Percentiles rank a stretch among this genome's conserved stretches.
Conservation (phyloP, 2,113 vertebrate species). For the Cyprinodon tularosa region DNA sequence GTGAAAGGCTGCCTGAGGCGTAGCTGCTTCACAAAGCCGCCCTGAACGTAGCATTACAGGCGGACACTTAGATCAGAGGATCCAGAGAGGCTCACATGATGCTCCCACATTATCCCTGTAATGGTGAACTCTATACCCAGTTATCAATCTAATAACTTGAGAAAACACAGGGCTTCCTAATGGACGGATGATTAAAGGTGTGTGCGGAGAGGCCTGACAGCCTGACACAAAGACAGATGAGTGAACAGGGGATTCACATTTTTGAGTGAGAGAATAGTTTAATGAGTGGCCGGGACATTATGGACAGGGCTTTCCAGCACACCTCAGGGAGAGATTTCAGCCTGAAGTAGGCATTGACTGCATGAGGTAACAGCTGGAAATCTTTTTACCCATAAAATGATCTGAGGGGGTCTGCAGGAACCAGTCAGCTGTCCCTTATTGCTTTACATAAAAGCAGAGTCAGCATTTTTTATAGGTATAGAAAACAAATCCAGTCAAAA, state of each 20-base stretch:
- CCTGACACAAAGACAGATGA: constrained; percentile 36
- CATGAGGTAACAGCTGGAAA: constrained; percentile 57
- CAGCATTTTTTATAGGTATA: background rate
- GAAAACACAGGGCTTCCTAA: constrained; percentile 30
- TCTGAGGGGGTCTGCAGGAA: background rate
- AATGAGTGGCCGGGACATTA: constrained; percentile 31
- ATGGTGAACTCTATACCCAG: constrained; percentile 31
- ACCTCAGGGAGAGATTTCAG: constrained; percentile 15
- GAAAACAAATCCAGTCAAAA: background rate
- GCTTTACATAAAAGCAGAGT: background rate
- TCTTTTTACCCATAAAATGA: constrained; percentile 22
- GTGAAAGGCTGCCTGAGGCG: constrained; percentile 15
- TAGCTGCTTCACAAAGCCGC: constrained; percentile 9
- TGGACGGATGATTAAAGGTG: constrained; percentile 31
- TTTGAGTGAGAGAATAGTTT: constrained; percentile 20
- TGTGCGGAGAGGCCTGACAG: constrained; percentile 3
- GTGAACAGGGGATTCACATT: constrained; percentile 20
- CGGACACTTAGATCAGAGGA: constrained; percentile 18
- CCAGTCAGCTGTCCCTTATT: constrained; percentile 15
- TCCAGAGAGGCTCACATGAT: constrained; percentile 14
- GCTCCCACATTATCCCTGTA: constrained; percentile 50
- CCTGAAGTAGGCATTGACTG: constrained; percentile 23
- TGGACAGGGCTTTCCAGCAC: constrained; percentile 1
- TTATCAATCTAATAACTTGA: constrained; percentile 28
- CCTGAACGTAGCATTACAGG: constrained; percentile 37